Conservation (phyloP, 2,797 vertebrate species). For the Hoplostethus mediterraneus region DNA sequence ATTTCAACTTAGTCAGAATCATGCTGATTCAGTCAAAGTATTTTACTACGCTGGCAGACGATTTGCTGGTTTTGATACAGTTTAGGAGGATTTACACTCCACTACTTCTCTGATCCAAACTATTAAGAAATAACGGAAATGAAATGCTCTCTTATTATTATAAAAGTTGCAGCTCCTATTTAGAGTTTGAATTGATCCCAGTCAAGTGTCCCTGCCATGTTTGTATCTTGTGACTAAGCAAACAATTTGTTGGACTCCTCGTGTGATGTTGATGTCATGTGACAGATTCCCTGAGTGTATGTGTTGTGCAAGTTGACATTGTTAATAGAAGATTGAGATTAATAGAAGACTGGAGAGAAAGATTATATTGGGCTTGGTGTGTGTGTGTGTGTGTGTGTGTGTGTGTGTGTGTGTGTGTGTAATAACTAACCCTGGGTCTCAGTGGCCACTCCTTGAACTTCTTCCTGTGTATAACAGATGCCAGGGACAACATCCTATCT, state of each 20-base stretch:
- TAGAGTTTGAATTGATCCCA: too few relatives aligned
- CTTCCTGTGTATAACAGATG: slow-evolving; percentile 49
- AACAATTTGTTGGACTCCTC: slow-evolving; percentile 2
- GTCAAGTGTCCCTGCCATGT: not conserved
- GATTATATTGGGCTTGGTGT: not conserved
- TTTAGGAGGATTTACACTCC: too few relatives aligned
- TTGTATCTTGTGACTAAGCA: slow-evolving; percentile 40
- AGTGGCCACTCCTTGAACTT: slow-evolving; percentile 52
- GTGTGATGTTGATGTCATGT: too few relatives aligned
- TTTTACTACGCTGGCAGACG: too few relatives aligned
- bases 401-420: slow-evolving; percentile 12
- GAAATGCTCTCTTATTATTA: too few relatives aligned
- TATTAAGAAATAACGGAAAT: too few relatives aligned
- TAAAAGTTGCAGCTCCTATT: too few relatives aligned
- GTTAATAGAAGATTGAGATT: not conserved
- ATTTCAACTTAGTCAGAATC: too few relatives aligned
- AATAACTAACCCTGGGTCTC: slow-evolving; percentile 33
- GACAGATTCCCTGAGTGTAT: not conserved
- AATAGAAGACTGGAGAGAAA: too few relatives aligned
- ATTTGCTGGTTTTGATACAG: too few relatives aligned
- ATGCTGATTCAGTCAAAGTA: too few relatives aligned
- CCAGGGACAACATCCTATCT: slow-evolving; percentile 55
- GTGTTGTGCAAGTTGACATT: not conserved
- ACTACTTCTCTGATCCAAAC: too few relatives aligned
- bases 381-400: slow-evolving; percentile 18